These are phyloP conservation scores for Enteromius trimaculatus DNA, from an alignment of 2,797 vertebrate genomes.

Conservation along the genomic window DNA sequence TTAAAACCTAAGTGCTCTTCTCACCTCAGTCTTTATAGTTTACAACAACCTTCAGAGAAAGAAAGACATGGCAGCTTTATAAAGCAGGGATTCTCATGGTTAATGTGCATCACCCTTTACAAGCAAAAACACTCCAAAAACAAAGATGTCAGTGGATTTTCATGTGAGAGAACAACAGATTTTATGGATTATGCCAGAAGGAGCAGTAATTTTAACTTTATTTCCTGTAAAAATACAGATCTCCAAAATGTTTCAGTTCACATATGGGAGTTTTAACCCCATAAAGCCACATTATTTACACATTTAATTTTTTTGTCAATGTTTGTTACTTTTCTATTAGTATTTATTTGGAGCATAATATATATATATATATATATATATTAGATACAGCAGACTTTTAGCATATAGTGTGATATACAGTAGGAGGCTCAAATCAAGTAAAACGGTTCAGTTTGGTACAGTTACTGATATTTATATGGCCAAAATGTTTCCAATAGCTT, in stretches of 20 bases:
- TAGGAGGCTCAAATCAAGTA: not conserved
- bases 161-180: too few species aligned
- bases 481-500: not conserved
- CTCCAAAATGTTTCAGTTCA: not conserved
- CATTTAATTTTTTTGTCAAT: too few species aligned
- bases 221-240: not conserved
- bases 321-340: too few species aligned
- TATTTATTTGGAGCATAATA: not conserved
- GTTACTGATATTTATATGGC: not conserved
- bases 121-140: not conserved
- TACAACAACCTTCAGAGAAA: slow-evolving; percentile 8
- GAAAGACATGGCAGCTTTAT: slow-evolving; percentile 9
- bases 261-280: too few species aligned
- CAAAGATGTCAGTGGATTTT: not conserved
- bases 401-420: not conserved
- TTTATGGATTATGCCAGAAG: not conserved
- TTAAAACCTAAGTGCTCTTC: slow-evolving; percentile 52
- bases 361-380: not conserved
- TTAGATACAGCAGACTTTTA: not conserved
- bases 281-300: too few species aligned
- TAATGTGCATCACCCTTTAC: not conserved
- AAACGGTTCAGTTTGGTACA: not conserved
- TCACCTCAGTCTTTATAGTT: slow-evolving; percentile 46
- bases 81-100: not conserved
- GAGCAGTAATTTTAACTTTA: not conserved